phyloP scores from a whole-genome alignment of 2,113 vertebrate species.

The Sturnus vulgaris region DNA sequence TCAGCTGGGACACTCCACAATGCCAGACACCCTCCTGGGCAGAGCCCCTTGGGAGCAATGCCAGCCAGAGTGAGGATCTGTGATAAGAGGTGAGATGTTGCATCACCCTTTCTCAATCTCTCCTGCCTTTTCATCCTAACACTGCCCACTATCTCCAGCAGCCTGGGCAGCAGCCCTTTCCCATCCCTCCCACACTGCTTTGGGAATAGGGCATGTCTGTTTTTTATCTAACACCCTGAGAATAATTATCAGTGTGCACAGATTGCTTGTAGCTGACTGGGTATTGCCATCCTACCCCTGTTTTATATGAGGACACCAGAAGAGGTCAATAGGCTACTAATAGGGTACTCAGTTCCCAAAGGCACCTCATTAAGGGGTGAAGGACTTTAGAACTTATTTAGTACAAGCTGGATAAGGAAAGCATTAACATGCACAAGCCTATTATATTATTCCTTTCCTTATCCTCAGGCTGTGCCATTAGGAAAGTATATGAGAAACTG shows the following conservation, averaged over 20 bases:
- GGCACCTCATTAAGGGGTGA: neutral
- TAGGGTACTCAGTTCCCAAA: neutral
- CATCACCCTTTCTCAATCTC: neutral
- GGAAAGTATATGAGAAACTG: neutral
- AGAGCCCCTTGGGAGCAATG: neutral
- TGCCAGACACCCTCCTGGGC: neutral
- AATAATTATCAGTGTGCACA: neutral
- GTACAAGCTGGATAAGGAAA: neutral
- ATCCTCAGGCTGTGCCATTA: neutral
- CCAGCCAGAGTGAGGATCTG: neutral
- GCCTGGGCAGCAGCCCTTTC: neutral
- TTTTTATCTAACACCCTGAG: neutral
- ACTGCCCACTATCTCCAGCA: neutral
- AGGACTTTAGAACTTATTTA: neutral
- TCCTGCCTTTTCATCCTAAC: neutral
- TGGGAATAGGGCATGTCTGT: neutral
- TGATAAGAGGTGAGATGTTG: neutral
- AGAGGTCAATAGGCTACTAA: neutral
- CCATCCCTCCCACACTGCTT: neutral
- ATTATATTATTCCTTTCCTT: neutral
- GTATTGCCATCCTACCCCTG: neutral
- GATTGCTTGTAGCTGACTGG: neutral
- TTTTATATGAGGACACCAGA: neutral
- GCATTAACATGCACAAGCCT: neutral
- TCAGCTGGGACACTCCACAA: neutral